These are phyloP conservation scores for Delichon dasypus DNA, from an alignment of 2,797 vertebrate genomes.

Conservation along the genomic window DNA sequence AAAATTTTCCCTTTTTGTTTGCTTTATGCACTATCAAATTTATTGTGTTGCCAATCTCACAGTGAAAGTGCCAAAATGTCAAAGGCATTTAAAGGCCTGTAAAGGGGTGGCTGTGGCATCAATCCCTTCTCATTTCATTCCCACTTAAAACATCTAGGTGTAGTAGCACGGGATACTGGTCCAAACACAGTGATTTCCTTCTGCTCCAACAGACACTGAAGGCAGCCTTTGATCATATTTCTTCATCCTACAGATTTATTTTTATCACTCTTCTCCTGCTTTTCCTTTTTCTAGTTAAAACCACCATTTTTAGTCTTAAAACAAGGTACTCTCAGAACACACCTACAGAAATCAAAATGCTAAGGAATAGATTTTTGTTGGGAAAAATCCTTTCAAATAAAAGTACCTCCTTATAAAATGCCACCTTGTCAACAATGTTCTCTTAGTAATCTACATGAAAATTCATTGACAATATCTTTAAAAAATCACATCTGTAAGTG, in stretches of 20 bases:
- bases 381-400: background rate
- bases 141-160: background rate
- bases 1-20: background rate
- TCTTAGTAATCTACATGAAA: background rate
- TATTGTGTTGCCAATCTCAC: background rate
- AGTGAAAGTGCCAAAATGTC: background rate
- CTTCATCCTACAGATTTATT: background rate
- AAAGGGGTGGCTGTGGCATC: background rate
- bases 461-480: background rate
- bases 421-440: background rate
- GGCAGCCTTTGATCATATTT: background rate
- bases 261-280: background rate
- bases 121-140: background rate
- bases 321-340: background rate
- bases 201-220: background rate
- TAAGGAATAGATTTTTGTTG: background rate
- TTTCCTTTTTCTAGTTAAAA: background rate
- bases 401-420: background rate
- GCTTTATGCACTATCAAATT: background rate
- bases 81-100: background rate
- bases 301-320: background rate
- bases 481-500: background rate
- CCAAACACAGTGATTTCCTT: background rate
- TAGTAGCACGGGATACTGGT: background rate
- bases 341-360: background rate